These are phyloP conservation scores for Pavo muticus DNA, from an alignment of 2,113 vertebrate species.

Conservation along the genomic window DNA sequence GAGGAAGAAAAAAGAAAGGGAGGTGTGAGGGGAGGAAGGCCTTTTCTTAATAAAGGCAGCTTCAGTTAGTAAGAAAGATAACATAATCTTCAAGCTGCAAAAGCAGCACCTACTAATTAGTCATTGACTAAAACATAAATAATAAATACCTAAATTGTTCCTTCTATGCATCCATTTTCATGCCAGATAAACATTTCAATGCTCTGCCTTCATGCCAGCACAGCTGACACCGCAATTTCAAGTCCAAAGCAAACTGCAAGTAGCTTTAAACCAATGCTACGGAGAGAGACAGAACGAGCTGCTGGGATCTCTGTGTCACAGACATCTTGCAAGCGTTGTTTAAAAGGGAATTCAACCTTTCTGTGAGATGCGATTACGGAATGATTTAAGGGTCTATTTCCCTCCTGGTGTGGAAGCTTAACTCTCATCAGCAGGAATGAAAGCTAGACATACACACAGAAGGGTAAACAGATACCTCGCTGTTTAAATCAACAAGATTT, in stretches of 20 bases:
- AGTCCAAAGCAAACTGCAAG: slow-evolving; percentile 79
- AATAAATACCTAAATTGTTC: slow-evolving; percentile 91
- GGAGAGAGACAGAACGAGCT: neutral
- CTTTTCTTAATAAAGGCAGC: slow-evolving; percentile 98
- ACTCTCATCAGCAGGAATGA: neutral
- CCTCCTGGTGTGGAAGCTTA: neutral
- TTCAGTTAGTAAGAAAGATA: slow-evolving; percentile 92
- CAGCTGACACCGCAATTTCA: slow-evolving; percentile 78
- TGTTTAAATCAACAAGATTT: neutral
- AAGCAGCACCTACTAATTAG: slow-evolving; percentile 97
- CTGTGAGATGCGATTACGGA: neutral
- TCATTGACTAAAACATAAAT: slow-evolving; percentile 99
- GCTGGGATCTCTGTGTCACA: neutral
- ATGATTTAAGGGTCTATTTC: neutral
- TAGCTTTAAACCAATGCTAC: slow-evolving; percentile 48
- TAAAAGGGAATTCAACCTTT: slow-evolving; percentile 68
- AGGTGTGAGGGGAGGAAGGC: slow-evolving; percentile 50
- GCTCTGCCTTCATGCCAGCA: slow-evolving; percentile 72
- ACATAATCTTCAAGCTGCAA: slow-evolving; percentile 92
- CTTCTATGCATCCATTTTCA: slow-evolving; percentile 72
- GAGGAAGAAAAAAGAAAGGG: slow-evolving; percentile 34
- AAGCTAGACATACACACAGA: neutral
- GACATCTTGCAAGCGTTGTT: neutral
- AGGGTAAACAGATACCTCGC: neutral
- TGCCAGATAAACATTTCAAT: slow-evolving; percentile 69